Evolutionary conservation across 2,113 vertebrate genomes (phyloP).

Genomic region (Amblyopsis rosae): DNA sequence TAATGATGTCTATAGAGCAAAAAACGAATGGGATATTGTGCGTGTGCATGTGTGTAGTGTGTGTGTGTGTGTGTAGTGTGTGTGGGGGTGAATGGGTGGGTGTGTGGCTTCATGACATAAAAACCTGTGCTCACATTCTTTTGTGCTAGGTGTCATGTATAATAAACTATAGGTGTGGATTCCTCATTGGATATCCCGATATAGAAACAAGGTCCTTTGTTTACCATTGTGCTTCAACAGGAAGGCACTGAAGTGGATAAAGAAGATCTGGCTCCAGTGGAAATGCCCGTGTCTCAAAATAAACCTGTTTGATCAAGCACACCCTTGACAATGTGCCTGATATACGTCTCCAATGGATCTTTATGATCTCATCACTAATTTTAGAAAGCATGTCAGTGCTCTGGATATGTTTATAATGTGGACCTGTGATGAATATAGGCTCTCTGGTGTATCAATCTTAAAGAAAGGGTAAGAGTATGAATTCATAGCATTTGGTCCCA

Average conservation of each 20-base stretch:
- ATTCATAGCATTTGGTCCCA: conserved; percentile 6
- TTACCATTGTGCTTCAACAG: conserved; percentile 6
- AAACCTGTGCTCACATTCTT: neutral
- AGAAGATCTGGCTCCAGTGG: neutral
- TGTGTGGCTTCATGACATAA: neutral
- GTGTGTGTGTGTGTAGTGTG: no score
- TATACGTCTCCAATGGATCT: neutral
- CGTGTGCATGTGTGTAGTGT: neutral
- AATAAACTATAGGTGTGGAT: conserved; percentile 2
- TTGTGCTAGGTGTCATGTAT: neutral
- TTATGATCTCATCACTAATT: neutral
- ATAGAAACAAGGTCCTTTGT: neutral
- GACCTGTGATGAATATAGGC: no score
- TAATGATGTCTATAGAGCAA: neutral
- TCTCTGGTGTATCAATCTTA: neutral
- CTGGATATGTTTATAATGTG: neutral
- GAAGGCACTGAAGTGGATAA: conserved; percentile 14
- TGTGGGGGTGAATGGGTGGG: neutral
- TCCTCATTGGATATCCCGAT: neutral
- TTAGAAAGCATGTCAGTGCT: neutral
- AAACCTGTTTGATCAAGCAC: conserved; percentile 1
- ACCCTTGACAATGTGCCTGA: neutral
- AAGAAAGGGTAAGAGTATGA: conserved; percentile 9
- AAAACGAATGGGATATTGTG: neutral
- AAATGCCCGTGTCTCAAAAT: neutral